phyloP scores from a whole-genome alignment of 1,140 invertebrate genomes.

The Papilio dardanus region DNA sequence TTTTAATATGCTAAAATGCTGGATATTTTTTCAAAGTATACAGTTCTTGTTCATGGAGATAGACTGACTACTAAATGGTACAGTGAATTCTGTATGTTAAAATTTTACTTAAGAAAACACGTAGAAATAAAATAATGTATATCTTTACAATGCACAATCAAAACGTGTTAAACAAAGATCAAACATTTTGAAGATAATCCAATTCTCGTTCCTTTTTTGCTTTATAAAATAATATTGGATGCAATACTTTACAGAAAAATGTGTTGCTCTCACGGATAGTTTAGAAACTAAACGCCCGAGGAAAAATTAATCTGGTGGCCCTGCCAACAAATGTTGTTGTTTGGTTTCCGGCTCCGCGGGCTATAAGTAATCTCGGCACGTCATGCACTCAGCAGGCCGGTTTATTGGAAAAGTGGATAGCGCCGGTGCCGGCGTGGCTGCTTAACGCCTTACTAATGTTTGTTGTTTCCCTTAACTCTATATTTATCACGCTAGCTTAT shows the following conservation, averaged over 20 bases:
- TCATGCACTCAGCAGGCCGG: constrained; percentile 68
- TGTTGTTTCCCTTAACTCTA: constrained; percentile 31
- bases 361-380: constrained; percentile 77
- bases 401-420: constrained; percentile 75
- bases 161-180: not conserved
- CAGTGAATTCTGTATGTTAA: not conserved
- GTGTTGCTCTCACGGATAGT: constrained; percentile 46
- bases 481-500: constrained; percentile 5
- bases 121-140: too few relatives aligned
- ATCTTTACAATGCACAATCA: not conserved
- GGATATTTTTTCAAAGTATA: not conserved
- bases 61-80: not conserved
- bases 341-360: constrained; percentile 60
- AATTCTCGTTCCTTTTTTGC: not conserved
- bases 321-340: constrained; percentile 77
- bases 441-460: constrained; percentile 53
- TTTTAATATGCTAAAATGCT: not conserved
- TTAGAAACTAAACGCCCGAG: constrained; percentile 65
- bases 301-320: constrained; percentile 78
- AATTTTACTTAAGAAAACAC: too few relatives aligned
- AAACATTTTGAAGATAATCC: not conserved
- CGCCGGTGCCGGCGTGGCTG: constrained; percentile 37
- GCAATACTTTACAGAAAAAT: constrained; percentile 41
- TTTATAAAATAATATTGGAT: constrained; percentile 24
- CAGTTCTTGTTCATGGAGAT: not conserved